Base-by-base conservation (phyloP, 2,888 invertebrate genomes). In the Polyploca ridens region DNA sequence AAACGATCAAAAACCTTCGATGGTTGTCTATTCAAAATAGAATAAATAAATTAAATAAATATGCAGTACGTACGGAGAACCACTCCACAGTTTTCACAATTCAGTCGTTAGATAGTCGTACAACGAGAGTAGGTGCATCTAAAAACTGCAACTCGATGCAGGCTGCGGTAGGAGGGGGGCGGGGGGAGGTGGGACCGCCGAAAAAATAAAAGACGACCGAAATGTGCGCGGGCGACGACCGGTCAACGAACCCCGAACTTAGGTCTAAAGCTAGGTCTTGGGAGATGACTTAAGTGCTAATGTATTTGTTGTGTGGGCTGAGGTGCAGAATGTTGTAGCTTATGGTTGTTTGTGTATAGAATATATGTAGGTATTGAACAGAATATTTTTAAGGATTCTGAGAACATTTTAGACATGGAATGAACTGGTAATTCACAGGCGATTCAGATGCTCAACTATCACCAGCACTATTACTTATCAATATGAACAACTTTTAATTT, bases 141-240 rank as follows among this genome's bases (percentile, higher is more conserved):
- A 94, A 93, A 94, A 93, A 93, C 89, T 91, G 93, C 93, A 91
- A 89, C 89, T 83, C 91, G 91, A 90, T 91, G 84, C 86, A 78
- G 80, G 88, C 85, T 84, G 83, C 83, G 82, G 85, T 76, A 78
- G 70, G 71, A 64, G 69, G 64, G 69, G 79, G 67, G 54, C 62
- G 64, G 64, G 64, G 63, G 66, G 70, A 68, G 69, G 67, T 69
- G 72, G 72, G 67, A 66, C 60, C 62, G 64, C 65, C 79, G 84
- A 87, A 87, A 88, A 86, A 85, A 85, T 81, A 86, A 85, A 85
- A 81, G 74, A 79, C 75, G 79, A 81, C 89, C 90, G 85, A 90
- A 87, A 85, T 77, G 68, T 69, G 85, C 81, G 86, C 90, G 92
- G 93, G 86, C 93, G 90, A 77, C 91, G 93, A 93, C 94, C 93